A percentile compares a stretch with the other conserved stretches of the same genome.
Evolutionary conservation across 2,888 invertebrate genomes (phyloP).

Genomic region (Cephus pygmeus): DNA sequence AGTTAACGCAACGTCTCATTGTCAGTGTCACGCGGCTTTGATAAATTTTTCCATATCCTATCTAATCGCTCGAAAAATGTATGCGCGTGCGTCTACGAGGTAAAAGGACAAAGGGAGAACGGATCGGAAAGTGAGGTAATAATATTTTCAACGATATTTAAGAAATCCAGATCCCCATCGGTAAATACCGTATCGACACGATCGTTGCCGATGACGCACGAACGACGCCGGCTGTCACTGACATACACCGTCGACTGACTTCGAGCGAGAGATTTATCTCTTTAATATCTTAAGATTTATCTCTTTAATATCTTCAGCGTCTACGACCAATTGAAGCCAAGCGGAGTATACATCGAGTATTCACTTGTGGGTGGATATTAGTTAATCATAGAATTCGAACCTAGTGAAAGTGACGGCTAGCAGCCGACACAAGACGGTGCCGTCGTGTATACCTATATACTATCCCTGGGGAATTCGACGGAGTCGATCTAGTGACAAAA

Average conservation of each 20-base stretch:
- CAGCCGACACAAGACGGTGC: neutral
- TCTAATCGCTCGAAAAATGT: neutral
- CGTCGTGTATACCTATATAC: neutral
- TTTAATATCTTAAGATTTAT: neutral
- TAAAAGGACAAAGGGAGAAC: neutral
- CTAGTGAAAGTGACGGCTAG: neutral
- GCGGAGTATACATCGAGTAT: neutral
- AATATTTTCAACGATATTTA: neutral
- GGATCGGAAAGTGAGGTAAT: neutral
- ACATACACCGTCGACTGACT: neutral
- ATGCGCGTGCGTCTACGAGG: neutral
- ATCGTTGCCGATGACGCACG: neutral
- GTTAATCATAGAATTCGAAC: neutral
- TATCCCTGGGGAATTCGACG: neutral
- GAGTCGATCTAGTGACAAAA: neutral
- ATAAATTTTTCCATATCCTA: neutral
- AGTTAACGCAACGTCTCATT: neutral
- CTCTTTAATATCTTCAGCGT: neutral
- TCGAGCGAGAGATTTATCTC: neutral
- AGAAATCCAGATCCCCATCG: neutral
- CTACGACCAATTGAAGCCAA: neutral
- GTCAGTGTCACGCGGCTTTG: neutral
- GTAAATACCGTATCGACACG: neutral
- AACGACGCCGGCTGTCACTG: neutral
- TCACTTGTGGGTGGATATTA: neutral